These are phyloP conservation scores for Chymomyza fuscimana DNA, from an alignment of 2,888 invertebrate species.

Conservation along the genomic window DNA sequence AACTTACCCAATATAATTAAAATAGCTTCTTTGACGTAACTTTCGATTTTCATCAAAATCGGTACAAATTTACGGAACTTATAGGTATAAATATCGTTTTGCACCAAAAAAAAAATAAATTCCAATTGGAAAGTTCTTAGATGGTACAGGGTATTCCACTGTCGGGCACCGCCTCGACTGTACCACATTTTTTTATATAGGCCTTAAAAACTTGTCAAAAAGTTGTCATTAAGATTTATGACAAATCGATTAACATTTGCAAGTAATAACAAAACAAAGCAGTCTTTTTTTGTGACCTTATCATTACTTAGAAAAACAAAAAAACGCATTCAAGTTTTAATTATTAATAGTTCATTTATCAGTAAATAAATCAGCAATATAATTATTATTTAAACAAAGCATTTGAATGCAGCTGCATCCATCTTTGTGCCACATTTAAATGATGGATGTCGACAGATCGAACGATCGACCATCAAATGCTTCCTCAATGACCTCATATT, in stretches of 20 bases:
- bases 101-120: no score
- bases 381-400: background rate
- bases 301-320: background rate
- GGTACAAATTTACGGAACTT: no score
- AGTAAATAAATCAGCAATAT: background rate
- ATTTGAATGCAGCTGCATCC: constrained; percentile 36
- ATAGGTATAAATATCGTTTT: no score
- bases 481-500: constrained; percentile 63
- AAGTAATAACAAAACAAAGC: background rate
- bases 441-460: background rate
- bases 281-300: background rate
- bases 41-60: no score
- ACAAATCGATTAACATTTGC: background rate
- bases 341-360: background rate
- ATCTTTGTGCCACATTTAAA: background rate
- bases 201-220: constrained; percentile 28
- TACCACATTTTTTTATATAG: constrained; percentile 60
- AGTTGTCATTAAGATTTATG: background rate
- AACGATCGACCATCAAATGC: constrained; percentile 7
- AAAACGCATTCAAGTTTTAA: background rate
- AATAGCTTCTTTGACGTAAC: no score
- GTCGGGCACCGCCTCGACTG: no score
- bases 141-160: no score
- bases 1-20: no score
- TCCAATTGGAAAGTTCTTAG: no score